A percentile compares a stretch with the other conserved stretches of the same genome.
These are phyloP conservation scores for Mycetomoellerius zeteki DNA, from an alignment of 1,140 invertebrate genomes.

Conservation along the genomic window DNA sequence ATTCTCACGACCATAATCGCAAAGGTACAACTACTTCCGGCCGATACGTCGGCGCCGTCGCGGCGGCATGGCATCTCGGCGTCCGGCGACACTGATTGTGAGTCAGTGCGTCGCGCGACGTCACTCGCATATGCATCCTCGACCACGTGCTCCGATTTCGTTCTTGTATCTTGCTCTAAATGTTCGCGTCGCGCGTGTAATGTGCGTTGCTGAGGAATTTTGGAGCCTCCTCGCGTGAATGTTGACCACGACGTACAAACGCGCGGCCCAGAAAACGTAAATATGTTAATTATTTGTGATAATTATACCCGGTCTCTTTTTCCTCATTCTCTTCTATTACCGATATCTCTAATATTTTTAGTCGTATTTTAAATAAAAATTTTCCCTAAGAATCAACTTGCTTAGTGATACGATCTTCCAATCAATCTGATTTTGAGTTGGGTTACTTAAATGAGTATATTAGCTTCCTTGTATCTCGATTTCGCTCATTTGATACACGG, in stretches of 20 bases:
- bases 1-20: slow-evolving; percentile 28
- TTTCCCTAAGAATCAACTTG: background rate
- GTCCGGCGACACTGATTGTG: slow-evolving; percentile 46
- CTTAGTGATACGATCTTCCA: background rate
- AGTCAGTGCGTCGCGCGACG: slow-evolving; percentile 76
- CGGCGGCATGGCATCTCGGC: slow-evolving; percentile 55
- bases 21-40: slow-evolving; percentile 51
- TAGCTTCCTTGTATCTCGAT: background rate
- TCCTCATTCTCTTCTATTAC: background rate
- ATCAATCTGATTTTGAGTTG: background rate
- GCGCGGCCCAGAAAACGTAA: slow-evolving; percentile 73
- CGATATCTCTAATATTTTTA: background rate
- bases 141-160: slow-evolving; percentile 77
- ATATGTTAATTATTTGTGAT: slow-evolving; percentile 26
- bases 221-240: slow-evolving; percentile 70
- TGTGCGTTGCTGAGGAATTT: slow-evolving; percentile 54
- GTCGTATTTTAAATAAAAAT: background rate
- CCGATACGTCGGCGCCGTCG: slow-evolving; percentile 67
- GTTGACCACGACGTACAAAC: slow-evolving; percentile 71
- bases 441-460: background rate
- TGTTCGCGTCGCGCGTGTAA: slow-evolving; percentile 1
- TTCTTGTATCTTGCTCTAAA: slow-evolving; percentile 24
- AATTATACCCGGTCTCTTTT: background rate
- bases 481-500: slow-evolving; percentile 9
- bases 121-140: slow-evolving; percentile 63